phyloP scores from a whole-genome alignment of 2,888 invertebrate genomes.

The Orthonychiurus folsomi region DNA sequence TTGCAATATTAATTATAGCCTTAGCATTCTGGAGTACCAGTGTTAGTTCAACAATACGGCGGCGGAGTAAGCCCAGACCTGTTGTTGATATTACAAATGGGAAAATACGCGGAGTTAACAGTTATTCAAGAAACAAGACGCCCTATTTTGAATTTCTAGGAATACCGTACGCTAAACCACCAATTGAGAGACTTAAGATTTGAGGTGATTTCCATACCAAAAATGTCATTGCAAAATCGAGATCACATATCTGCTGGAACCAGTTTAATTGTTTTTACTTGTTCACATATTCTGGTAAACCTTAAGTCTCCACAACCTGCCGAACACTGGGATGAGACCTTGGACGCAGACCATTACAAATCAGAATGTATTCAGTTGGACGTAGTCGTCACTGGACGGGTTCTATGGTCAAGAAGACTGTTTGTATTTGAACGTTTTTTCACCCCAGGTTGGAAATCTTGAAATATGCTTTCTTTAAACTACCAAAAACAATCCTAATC shows the following conservation, averaged over 20 bases:
- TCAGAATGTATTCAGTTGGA: slow-evolving; percentile 14
- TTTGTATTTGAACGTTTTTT: slow-evolving; percentile 8
- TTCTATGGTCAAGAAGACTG: slow-evolving; percentile 14
- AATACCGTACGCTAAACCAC: not conserved
- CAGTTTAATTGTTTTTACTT: not conserved
- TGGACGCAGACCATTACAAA: not conserved
- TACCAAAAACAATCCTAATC: no score
- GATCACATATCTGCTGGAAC: no score
- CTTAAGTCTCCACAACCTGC: not conserved
- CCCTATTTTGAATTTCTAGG: not conserved
- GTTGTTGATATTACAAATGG: not conserved
- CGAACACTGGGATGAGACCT: not conserved
- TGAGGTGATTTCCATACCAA: not conserved
- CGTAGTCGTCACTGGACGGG: slow-evolving; percentile 9
- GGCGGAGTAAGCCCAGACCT: no score
- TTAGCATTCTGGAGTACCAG: no score
- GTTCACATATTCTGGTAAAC: no score
- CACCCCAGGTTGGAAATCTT: no score
- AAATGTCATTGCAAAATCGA: no score
- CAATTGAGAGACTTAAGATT: not conserved
- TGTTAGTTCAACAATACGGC: no score
- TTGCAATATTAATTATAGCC: no score
- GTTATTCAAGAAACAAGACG: not conserved
- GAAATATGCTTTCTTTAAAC: not conserved
- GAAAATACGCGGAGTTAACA: not conserved